These are phyloP conservation scores for Xenopus tropicalis DNA, from an alignment of 2,113 vertebrate species.

Conservation along the genomic window UCB_Xtro_10.0 CM004448.2:109947001-109947500, in stretches of 20 bases:
- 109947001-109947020: slow-evolving; percentile 28
- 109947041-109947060: slow-evolving; percentile 9
- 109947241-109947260: slow-evolving; percentile 61
- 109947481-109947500: slow-evolving; percentile 44
- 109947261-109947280: slow-evolving; percentile 63
- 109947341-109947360: slow-evolving; percentile 65
- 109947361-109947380: slow-evolving; percentile 54
- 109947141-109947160: slow-evolving; percentile 52
- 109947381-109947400: slow-evolving; percentile 54
- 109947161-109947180: slow-evolving; percentile 54
- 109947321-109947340: slow-evolving; percentile 57
- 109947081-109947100: slow-evolving; percentile 9
- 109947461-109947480: slow-evolving; percentile 47
- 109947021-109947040: slow-evolving; percentile 19
- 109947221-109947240: slow-evolving; percentile 57
- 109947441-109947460: slow-evolving; percentile 54
- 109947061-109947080: slow-evolving; percentile 26
- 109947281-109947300: slow-evolving; percentile 56
- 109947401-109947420: slow-evolving; percentile 55
- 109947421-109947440: slow-evolving; percentile 58
- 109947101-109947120: slow-evolving; percentile 30
- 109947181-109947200: slow-evolving; percentile 56
- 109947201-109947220: slow-evolving; percentile 56
- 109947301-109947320: slow-evolving; percentile 62
- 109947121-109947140: slow-evolving; percentile 40